Conservation (phyloP, 2,797 vertebrate genomes). For the Etheostoma nigrum region DNA sequence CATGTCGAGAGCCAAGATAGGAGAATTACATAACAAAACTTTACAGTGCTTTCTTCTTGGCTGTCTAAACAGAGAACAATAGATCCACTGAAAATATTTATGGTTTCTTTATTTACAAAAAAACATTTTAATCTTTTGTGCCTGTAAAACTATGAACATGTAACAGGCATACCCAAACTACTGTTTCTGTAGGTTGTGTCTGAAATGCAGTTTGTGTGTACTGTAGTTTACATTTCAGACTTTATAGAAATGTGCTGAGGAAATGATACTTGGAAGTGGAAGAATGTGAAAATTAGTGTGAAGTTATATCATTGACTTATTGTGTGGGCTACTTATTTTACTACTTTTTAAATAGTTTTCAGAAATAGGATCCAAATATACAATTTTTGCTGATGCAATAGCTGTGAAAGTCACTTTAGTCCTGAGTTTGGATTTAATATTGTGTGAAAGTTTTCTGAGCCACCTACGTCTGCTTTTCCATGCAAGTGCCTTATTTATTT, state of each 20-base stretch:
- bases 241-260: conserved; percentile 12
- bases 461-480: not conserved
- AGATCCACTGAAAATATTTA: not conserved
- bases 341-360: not conserved
- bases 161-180: not conserved
- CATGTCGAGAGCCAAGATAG: not conserved
- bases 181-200: not conserved
- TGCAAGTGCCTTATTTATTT: conserved; percentile 29
- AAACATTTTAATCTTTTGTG: conserved; percentile 13
- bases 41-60: not conserved
- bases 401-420: not conserved
- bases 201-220: conserved; percentile 21
- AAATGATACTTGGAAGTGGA: conserved; percentile 1
- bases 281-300: conserved; percentile 19
- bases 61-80: conserved; percentile 7
- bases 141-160: conserved; percentile 19
- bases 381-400: not conserved
- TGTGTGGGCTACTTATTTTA: conserved; percentile 35
- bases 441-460: not conserved
- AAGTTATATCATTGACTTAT: not conserved
- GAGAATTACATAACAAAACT: not conserved
- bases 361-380: not conserved
- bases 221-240: not conserved
- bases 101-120: not conserved
- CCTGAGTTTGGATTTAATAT: conserved; percentile 11